These are phyloP conservation scores for Phania funesta DNA, from an alignment of 2,888 invertebrate species.

Conservation along the genomic window DNA sequence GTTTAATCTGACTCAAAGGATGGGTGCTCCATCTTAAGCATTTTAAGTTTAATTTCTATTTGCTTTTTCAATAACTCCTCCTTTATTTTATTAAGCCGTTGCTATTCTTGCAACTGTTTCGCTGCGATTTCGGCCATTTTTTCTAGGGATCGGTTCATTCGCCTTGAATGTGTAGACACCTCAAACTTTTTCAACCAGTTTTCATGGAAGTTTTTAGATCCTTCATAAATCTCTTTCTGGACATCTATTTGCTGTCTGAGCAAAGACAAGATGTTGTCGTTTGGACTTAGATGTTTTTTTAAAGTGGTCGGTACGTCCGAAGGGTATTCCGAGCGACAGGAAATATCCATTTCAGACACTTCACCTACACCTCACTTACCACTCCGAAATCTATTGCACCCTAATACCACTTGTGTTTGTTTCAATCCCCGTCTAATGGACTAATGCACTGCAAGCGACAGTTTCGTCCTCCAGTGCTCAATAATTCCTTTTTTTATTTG, in stretches of 20 bases:
- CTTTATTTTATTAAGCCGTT: slow-evolving; percentile 3
- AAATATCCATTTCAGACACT: slow-evolving; percentile 37
- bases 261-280: not conserved
- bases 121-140: slow-evolving; percentile 8
- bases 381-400: slow-evolving; percentile 22
- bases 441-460: slow-evolving; percentile 41
- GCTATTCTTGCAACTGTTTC: slow-evolving; percentile 12
- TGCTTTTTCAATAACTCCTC: slow-evolving; percentile 3
- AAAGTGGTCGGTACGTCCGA: slow-evolving; percentile 4
- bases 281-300: slow-evolving; percentile 13
- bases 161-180: slow-evolving; percentile 10
- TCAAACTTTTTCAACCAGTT: not conserved
- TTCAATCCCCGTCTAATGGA: slow-evolving; percentile 14
- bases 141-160: not conserved
- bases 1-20: not conserved
- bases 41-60: not conserved
- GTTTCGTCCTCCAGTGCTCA: slow-evolving; percentile 39
- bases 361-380: slow-evolving; percentile 11
- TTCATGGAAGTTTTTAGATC: slow-evolving; percentile 1
- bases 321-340: not conserved
- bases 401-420: slow-evolving; percentile 37
- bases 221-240: not conserved
- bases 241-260: slow-evolving; percentile 2
- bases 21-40: slow-evolving; percentile 1
- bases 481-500: slow-evolving; percentile 33